Conservation (phyloP, 2,113 vertebrate genomes). For the Empidonax alnorum region DNA sequence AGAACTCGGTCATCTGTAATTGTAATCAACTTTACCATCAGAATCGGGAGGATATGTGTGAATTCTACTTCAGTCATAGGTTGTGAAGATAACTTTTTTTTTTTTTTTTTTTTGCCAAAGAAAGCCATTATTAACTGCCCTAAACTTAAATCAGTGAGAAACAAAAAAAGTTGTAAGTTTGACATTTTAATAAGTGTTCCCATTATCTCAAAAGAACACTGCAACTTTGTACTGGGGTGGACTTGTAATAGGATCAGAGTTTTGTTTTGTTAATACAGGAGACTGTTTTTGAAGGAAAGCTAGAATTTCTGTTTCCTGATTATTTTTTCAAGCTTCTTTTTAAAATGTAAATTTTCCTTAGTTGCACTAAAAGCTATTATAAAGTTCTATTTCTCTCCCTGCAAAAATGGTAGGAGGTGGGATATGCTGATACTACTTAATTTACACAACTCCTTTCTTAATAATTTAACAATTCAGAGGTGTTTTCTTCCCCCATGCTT, state of each 20-base stretch:
- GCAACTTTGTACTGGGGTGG: rapidly evolving
- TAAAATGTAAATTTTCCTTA: background rate
- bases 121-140: background rate
- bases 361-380: background rate
- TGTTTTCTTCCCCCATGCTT: background rate
- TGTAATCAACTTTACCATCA: background rate
- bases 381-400: background rate
- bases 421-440: background rate
- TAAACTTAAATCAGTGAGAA: background rate
- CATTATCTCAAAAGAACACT: background rate
- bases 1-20: background rate
- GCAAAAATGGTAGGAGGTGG: background rate
- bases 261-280: background rate
- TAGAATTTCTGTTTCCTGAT: background rate
- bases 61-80: background rate
- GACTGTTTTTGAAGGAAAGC: background rate
- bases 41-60: background rate
- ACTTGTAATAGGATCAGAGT: background rate
- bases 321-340: background rate
- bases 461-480: background rate
- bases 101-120: rapidly evolving
- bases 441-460: background rate
- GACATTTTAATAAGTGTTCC: background rate
- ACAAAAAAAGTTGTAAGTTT: background rate
- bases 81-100: background rate